Evolutionary conservation across 2,888 invertebrate species (phyloP).

Genomic region (Crioceris asparagi): DNA sequence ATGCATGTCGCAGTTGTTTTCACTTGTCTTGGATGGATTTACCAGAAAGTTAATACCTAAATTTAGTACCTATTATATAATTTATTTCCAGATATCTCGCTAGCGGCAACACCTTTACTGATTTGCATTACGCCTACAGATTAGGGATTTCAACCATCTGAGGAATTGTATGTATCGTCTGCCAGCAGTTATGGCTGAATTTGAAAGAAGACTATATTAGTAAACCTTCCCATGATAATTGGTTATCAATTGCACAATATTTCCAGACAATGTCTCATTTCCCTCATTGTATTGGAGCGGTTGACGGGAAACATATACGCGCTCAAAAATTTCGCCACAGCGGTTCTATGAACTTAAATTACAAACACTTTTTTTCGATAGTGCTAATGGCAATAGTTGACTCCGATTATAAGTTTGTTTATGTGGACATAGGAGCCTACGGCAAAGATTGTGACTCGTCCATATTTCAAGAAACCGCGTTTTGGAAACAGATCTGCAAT

Average conservation of each 20-base stretch:
- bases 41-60: no score
- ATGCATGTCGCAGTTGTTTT: no score
- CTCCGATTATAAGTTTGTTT: slow-evolving; percentile 22
- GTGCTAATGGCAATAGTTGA: no score
- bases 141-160: slow-evolving; percentile 5
- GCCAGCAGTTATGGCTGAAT: slow-evolving; percentile 7
- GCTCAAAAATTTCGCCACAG: slow-evolving; percentile 13
- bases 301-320: slow-evolving; percentile 24
- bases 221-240: slow-evolving; percentile 6
- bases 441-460: slow-evolving; percentile 21
- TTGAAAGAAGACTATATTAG: slow-evolving; percentile 7
- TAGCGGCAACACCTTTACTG: slow-evolving; percentile 1
- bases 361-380: slow-evolving; percentile 22
- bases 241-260: slow-evolving; percentile 17
- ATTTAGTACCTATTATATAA: no score
- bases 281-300: no score
- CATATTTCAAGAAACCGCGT: slow-evolving; percentile 21
- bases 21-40: no score
- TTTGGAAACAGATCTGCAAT: slow-evolving; percentile 20
- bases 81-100: slow-evolving; percentile 5
- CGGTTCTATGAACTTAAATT: slow-evolving; percentile 8
- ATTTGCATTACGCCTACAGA: slow-evolving; percentile 3
- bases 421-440: slow-evolving; percentile 21
- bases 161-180: slow-evolving; percentile 5
- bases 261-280: slow-evolving; percentile 24